These are phyloP conservation scores for Diogma glabrata DNA, from an alignment of 2,888 invertebrate species.

Conservation along the genomic window DNA sequence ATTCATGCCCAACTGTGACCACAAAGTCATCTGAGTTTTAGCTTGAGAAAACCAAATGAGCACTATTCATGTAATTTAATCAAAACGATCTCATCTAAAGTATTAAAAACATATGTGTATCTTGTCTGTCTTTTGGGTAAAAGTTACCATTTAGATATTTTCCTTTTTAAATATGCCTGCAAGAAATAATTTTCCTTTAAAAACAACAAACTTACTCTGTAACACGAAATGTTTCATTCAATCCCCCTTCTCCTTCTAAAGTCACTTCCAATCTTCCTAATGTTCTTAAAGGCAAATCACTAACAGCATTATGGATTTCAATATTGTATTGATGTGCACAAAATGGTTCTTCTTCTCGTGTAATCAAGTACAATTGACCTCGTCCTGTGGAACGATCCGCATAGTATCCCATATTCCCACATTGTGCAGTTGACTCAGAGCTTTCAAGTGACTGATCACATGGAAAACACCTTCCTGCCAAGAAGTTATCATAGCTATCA, in stretches of 20 bases:
- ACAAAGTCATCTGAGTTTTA: no score
- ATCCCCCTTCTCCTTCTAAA: slow-evolving; percentile 64
- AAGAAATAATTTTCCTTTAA: not conserved
- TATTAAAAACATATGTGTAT: no score
- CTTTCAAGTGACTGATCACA: slow-evolving; percentile 40
- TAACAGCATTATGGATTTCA: slow-evolving; percentile 63
- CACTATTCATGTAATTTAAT: no score
- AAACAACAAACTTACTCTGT: slow-evolving; percentile 55
- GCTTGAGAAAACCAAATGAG: no score
- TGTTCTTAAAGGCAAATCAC: slow-evolving; percentile 46
- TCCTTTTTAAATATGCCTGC: no score
- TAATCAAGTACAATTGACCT: slow-evolving; percentile 79
- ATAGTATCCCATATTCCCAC: slow-evolving; percentile 91
- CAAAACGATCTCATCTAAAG: no score
- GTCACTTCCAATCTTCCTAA: slow-evolving; percentile 66
- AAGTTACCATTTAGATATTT: no score
- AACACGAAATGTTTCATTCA: slow-evolving; percentile 82
- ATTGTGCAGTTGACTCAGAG: slow-evolving; percentile 42
- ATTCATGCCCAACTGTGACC: no score
- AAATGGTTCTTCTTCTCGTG: slow-evolving; percentile 84
- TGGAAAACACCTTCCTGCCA: slow-evolving; percentile 65
- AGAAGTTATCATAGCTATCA: slow-evolving; percentile 68
- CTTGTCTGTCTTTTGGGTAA: no score
- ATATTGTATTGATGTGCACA: slow-evolving; percentile 87
- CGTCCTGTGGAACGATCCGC: slow-evolving; percentile 72